A percentile compares a stretch with the other conserved stretches of the same genome.
These are phyloP conservation scores for Dicrostonyx torquatus DNA, from an alignment of 2,797 vertebrate genomes.

Conservation along the genomic window DNA sequence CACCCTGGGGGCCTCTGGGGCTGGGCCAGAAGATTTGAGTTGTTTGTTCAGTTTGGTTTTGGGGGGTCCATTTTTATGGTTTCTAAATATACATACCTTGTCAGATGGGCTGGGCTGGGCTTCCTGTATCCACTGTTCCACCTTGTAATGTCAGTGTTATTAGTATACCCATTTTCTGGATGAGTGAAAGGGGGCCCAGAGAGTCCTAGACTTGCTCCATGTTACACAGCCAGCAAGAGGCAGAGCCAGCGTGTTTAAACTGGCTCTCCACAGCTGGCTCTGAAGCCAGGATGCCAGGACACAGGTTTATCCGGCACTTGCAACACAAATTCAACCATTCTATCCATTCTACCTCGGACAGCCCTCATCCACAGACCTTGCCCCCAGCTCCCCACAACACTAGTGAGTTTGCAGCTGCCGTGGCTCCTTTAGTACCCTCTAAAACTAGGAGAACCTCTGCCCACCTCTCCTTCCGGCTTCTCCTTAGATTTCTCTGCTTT, in stretches of 20 bases:
- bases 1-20: not conserved
- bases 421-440: not conserved
- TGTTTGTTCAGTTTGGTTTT: not conserved
- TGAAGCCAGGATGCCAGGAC: not conserved
- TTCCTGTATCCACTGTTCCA: fast-evolving
- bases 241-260: not conserved
- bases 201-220: not conserved
- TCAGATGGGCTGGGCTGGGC: not conserved
- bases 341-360: not conserved
- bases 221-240: not conserved
- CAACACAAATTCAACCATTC: not conserved
- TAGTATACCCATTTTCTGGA: not conserved
- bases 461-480: fast-evolving
- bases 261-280: not conserved
- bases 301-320: not conserved
- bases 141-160: not conserved
- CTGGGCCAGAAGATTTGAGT: not conserved
- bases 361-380: not conserved
- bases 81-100: fast-evolving
- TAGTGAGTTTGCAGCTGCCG: not conserved
- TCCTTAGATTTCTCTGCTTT: not conserved
- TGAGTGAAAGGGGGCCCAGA: not conserved
- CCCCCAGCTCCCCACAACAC: not conserved
- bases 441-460: not conserved
- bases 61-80: not conserved